Evolutionary conservation across 2,797 vertebrate genomes (phyloP).

Genomic region (Mormyrops attenuatus): DNA sequence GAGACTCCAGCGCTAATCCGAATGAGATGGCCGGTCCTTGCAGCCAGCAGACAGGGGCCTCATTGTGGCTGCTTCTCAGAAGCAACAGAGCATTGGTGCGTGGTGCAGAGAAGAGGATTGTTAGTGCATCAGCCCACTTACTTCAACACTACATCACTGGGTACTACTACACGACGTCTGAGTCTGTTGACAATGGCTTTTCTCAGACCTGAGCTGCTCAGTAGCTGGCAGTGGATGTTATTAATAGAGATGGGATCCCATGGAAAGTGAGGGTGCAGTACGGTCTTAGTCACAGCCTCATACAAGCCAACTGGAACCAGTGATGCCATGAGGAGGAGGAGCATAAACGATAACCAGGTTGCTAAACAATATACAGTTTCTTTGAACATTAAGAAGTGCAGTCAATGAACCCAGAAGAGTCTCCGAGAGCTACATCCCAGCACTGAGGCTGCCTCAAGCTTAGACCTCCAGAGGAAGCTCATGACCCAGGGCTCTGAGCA

Average conservation of each 20-base stretch:
- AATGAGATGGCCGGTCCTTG: background rate
- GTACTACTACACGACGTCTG: background rate
- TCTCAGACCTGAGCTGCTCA: background rate
- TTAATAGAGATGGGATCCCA: background rate
- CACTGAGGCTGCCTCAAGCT: background rate
- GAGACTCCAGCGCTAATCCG: background rate
- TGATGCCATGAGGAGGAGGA: background rate
- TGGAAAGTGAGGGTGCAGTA: background rate
- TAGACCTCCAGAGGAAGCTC: background rate
- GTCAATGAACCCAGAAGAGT: background rate
- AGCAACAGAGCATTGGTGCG: background rate
- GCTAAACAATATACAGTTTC: background rate
- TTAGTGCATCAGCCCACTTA: background rate
- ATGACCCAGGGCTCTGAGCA: background rate
- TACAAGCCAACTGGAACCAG: background rate
- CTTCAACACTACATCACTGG: background rate
- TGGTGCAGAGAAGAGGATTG: background rate
- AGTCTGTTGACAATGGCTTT: background rate
- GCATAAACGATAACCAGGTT: background rate
- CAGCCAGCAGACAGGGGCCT: background rate
- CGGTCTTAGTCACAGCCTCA: background rate
- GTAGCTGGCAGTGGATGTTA: background rate
- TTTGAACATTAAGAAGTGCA: background rate
- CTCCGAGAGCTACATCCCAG: background rate
- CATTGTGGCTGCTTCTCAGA: background rate